Conservation (phyloP, 2,888 invertebrate species). For the Rotaria socialis region DNA sequence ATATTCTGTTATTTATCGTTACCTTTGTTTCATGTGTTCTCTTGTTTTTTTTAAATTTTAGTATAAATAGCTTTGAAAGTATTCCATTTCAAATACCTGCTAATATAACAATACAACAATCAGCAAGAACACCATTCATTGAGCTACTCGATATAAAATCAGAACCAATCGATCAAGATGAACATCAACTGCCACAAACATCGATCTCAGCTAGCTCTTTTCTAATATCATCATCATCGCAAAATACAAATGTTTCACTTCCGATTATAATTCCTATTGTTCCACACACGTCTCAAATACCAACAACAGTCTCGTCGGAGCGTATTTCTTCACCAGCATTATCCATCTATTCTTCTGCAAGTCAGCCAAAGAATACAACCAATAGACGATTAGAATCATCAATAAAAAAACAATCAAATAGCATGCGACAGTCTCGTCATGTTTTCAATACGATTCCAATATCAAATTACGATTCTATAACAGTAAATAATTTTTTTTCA, state of each 20-base stretch:
- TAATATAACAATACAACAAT: background rate
- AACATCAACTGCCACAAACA: background rate
- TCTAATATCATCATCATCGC: background rate
- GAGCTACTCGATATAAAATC: background rate
- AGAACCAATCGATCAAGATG: background rate
- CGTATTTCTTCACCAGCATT: no score
- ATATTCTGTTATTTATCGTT: background rate
- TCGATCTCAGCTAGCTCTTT: background rate
- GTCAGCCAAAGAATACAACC: no score
- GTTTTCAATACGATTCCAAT: no score
- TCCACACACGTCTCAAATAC: background rate
- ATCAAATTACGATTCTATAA: no score
- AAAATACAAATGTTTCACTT: background rate
- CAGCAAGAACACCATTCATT: background rate
- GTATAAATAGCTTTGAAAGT: background rate
- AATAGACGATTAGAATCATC: no score
- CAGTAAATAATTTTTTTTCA: no score
- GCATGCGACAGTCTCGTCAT: no score
- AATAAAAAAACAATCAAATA: no score
- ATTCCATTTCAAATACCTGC: background rate
- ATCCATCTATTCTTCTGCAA: background rate
- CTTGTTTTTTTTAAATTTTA: background rate
- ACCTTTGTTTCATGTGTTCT: background rate
- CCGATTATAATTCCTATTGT: background rate
- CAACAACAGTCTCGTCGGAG: no score